Evolutionary conservation across 1,140 invertebrate genomes (phyloP).

Genomic region (Papilio dardanus): DNA sequence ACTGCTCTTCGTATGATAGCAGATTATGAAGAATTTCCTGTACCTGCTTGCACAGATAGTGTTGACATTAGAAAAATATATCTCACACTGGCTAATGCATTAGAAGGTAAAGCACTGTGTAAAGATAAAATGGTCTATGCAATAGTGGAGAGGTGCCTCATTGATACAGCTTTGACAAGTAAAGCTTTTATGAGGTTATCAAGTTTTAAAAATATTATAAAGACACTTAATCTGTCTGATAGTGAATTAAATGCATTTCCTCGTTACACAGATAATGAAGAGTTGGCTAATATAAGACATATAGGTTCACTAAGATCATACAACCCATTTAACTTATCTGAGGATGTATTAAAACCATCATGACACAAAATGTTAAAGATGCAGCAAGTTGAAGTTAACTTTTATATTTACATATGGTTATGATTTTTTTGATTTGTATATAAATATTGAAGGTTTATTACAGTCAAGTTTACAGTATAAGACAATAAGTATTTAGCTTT

Average conservation of each 20-base stretch:
- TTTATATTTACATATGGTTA: too few species aligned
- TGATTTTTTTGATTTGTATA: too few species aligned
- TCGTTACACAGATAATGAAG: slow-evolving; percentile 49
- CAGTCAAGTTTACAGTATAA: too few species aligned
- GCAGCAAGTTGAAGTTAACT: too few species aligned
- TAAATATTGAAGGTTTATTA: neutral
- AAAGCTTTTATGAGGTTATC: slow-evolving; percentile 58
- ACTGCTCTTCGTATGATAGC: slow-evolving; percentile 68
- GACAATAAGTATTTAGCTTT: neutral
- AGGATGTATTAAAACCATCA: slow-evolving; percentile 53
- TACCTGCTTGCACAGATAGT: slow-evolving; percentile 51
- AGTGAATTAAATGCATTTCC: slow-evolving; percentile 47
- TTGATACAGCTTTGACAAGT: slow-evolving; percentile 65
- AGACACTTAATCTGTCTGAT: slow-evolving; percentile 50
- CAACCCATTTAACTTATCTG: slow-evolving; percentile 67
- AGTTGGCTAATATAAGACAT: slow-evolving; percentile 53
- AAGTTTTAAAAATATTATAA: slow-evolving; percentile 49
- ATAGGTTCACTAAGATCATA: slow-evolving; percentile 57
- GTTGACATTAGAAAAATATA: slow-evolving; percentile 66
- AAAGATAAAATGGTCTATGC: slow-evolving; percentile 50
- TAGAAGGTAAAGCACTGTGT: slow-evolving; percentile 66
- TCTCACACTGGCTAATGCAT: slow-evolving; percentile 66
- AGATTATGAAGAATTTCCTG: slow-evolving; percentile 65
- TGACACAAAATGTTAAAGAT: too few species aligned
- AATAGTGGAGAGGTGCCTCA: slow-evolving; percentile 62